phyloP scores from a whole-genome alignment of 2,797 vertebrate genomes.

The Naso thynnoides region DNA sequence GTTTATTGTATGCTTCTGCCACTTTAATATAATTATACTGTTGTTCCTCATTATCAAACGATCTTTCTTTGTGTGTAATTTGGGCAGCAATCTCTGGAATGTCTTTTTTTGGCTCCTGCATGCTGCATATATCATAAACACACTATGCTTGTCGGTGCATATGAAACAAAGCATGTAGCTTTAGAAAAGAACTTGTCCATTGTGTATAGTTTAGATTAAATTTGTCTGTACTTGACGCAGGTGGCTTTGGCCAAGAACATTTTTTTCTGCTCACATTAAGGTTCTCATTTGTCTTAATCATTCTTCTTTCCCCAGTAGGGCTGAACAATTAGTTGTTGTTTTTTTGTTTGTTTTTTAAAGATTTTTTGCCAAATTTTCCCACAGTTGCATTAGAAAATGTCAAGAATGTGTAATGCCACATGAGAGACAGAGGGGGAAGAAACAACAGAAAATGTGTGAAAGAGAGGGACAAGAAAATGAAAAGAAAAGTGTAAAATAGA shows the following conservation, averaged over 20 bases:
- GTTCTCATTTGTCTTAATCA: conserved; percentile 21
- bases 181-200: conserved; percentile 29
- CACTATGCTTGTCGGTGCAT: conserved; percentile 14
- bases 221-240: conserved; percentile 39
- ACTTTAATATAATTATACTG: background rate
- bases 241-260: conserved; percentile 17
- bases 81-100: conserved; percentile 22
- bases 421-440: conserved; percentile 18
- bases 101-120: conserved; percentile 24
- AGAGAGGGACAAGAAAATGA: background rate
- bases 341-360: no score
- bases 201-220: conserved; percentile 40
- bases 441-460: background rate
- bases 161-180: conserved; percentile 15
- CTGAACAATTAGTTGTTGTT: background rate
- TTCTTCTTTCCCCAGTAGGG: background rate
- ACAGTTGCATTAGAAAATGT: conserved; percentile 11
- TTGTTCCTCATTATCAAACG: conserved; percentile 16
- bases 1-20: background rate
- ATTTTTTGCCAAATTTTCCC: background rate
- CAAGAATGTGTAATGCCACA: background rate
- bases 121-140: conserved; percentile 20
- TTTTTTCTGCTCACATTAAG: conserved; percentile 22
- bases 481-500: background rate
- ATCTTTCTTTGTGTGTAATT: conserved; percentile 35